These are phyloP conservation scores for Echinarachnius parma DNA, from an alignment of 53 echinoderm and acorn worm genomes.

Conservation along the genomic window DNA sequence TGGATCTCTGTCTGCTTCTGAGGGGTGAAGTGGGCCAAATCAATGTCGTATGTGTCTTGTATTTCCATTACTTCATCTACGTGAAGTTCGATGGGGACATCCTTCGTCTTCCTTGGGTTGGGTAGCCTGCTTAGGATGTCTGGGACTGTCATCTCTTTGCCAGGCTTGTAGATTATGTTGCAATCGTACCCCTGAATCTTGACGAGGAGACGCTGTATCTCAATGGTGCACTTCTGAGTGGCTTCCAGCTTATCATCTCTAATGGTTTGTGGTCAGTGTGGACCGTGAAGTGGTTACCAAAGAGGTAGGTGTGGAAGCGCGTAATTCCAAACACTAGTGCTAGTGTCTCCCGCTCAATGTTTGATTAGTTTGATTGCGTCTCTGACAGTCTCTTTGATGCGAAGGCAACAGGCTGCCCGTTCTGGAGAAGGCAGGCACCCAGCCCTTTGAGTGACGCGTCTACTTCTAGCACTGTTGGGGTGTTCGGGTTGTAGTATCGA, in stretches of 20 bases:
- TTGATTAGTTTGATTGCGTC: too few species aligned
- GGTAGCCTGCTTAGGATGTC: slow-evolving; percentile 61
- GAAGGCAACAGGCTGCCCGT: too few species aligned
- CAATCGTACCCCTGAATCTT: slow-evolving; percentile 67
- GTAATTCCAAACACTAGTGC: too few species aligned
- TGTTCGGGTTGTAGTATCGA: too few species aligned
- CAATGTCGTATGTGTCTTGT: background rate
- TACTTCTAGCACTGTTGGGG: too few species aligned
- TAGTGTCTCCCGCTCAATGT: too few species aligned
- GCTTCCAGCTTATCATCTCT: slow-evolving; percentile 61
- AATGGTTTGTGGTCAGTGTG: slow-evolving; percentile 63
- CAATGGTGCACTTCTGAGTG: slow-evolving; percentile 56
- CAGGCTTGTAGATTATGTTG: slow-evolving; percentile 41
- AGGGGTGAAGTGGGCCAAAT: slow-evolving; percentile 18
- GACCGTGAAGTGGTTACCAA: slow-evolving; percentile 45
- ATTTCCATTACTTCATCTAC: slow-evolving; percentile 31
- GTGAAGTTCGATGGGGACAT: slow-evolving; percentile 39
- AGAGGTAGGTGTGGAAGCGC: slow-evolving; percentile 60
- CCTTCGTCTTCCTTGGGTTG: slow-evolving; percentile 23
- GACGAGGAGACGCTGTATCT: slow-evolving; percentile 55
- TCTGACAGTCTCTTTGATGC: too few species aligned
- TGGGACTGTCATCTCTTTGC: slow-evolving; percentile 45
- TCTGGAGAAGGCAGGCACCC: too few species aligned
- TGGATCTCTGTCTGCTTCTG: slow-evolving; percentile 19
- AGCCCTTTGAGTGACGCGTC: too few species aligned